Conservation (phyloP, 2,113 vertebrate genomes). For the Poeciliopsis occidentalis region DNA sequence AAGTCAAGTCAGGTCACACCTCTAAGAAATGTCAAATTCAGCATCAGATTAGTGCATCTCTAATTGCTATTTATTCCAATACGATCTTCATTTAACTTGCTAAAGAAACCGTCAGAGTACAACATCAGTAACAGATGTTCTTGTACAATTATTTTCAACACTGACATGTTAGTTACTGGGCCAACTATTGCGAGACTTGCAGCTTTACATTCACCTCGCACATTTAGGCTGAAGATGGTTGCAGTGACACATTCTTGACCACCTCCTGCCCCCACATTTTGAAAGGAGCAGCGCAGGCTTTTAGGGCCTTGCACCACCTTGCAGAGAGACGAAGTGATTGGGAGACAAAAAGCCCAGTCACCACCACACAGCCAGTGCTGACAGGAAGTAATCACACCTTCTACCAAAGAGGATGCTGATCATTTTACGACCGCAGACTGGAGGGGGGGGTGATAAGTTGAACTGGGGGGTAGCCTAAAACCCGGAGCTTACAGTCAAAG, state of each 20-base stretch:
- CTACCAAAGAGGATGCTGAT: slow-evolving; percentile 56
- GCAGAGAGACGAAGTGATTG: slow-evolving; percentile 32
- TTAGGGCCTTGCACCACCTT: slow-evolving; percentile 57
- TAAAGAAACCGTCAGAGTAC: too few relatives aligned
- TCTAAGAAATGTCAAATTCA: too few relatives aligned
- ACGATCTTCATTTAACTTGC: too few relatives aligned
- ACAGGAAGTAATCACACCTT: slow-evolving; percentile 74
- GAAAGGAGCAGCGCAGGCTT: slow-evolving; percentile 50
- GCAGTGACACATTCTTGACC: slow-evolving; percentile 14
- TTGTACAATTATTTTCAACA: too few relatives aligned
- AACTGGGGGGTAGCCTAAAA: slow-evolving; percentile 29
- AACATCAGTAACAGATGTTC: too few relatives aligned
- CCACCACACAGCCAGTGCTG: slow-evolving; percentile 61
- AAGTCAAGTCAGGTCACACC: too few relatives aligned
- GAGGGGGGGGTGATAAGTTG: slow-evolving; percentile 30
- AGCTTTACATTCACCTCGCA: slow-evolving; percentile 5
- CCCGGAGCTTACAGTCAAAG: slow-evolving; percentile 6
- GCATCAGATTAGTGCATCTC: neutral
- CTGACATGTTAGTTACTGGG: too few relatives aligned
- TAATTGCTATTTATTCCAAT: neutral
- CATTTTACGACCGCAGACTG: slow-evolving; percentile 63
- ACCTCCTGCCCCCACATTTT: slow-evolving; percentile 59
- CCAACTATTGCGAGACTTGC: too few relatives aligned
- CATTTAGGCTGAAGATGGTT: slow-evolving; percentile 7
- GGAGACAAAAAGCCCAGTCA: slow-evolving; percentile 60